Evolutionary conservation across 2,113 vertebrate genomes (phyloP), one percentile per base, ranked within the genome.

Genomic region (Lota lota): DNA sequence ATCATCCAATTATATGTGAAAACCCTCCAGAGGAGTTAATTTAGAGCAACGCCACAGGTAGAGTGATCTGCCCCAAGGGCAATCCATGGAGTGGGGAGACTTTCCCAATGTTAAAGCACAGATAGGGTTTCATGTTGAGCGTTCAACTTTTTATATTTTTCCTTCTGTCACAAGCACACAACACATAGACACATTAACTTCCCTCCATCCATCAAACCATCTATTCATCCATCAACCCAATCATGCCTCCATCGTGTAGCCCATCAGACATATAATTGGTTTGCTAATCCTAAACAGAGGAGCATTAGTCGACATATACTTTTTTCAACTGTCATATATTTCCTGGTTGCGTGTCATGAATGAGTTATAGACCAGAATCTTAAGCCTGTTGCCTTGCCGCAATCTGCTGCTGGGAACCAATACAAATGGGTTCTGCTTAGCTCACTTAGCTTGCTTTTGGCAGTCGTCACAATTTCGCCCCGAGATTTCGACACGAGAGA

Each of bases 341-440:
- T 36, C 12, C 60, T 2, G 22, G 60, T 10, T 61, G 28, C 28
- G 28, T 33, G 28, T 33, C 28, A 18, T 19, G 33, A 63, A 63
- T 63, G n/a, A 63, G 62, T 47, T 47, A 47, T 47, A 47, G 28
- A 20, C 1, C 18, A 40, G 18, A 20, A 47, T 40, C 61, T 64
- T 62, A 63, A 68, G 19, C 67, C 22, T 73, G 59, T 15, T 65
- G 18, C 61, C 60, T 73, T 70, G 53, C 61, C 69, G 61, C 6
- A 74, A 78, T 72, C 69, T 65, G 70, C 60, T 65, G n/a, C 74
- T 54, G 74, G 67, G 28, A 56, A 80, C 60, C 6, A 17, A 81
- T 59, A 65, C 53, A 77, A 78, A 74, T 60, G 63, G 70, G 72
- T 73, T 72, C 69, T 83, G 78, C 77, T 75, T 69, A 74, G 56